Evolutionary conservation across 2,888 invertebrate species (phyloP).

Genomic region (Apamea sordens): DNA sequence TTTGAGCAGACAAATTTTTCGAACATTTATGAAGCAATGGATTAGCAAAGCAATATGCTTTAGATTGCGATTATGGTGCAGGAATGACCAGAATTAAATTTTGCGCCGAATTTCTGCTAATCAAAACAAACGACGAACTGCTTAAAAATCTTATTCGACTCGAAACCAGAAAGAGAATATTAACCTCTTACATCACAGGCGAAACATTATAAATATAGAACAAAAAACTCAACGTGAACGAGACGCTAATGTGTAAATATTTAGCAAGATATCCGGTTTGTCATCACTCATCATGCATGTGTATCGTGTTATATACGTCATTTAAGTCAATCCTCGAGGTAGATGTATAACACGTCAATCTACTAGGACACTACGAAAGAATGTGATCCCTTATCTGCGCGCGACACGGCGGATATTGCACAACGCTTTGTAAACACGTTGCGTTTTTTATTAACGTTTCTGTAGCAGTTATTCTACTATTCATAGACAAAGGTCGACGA

Average conservation of each 20-base stretch:
- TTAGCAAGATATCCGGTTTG: conserved; percentile 59
- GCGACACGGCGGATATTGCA: conserved; percentile 24
- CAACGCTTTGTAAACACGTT: conserved; percentile 42
- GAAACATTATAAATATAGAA: conserved; percentile 32
- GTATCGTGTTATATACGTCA: conserved; percentile 59
- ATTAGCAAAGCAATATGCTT: too few relatives aligned
- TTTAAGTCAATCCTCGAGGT: conserved; percentile 33
- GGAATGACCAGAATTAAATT: too few relatives aligned
- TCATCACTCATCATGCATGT: conserved; percentile 58
- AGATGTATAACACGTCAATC: conserved; percentile 19
- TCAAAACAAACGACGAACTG: background rate
- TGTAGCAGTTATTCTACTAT: conserved; percentile 5
- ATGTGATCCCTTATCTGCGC: conserved; percentile 46
- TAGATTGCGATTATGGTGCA: background rate
- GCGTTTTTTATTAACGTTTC: conserved; percentile 15
- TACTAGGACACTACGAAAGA: conserved; percentile 17
- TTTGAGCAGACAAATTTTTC: background rate
- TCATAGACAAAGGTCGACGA: conserved; percentile 6
- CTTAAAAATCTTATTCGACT: conserved; percentile 13
- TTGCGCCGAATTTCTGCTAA: background rate
- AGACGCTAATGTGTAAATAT: conserved; percentile 58
- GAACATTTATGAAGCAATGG: too few relatives aligned
- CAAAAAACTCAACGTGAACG: conserved; percentile 35
- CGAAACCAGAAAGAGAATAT: conserved; percentile 20
- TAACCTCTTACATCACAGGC: conserved; percentile 38